Evolutionary conservation across 2,797 vertebrate genomes (phyloP).

Genomic region (Crocidura indochinensis): DNA sequence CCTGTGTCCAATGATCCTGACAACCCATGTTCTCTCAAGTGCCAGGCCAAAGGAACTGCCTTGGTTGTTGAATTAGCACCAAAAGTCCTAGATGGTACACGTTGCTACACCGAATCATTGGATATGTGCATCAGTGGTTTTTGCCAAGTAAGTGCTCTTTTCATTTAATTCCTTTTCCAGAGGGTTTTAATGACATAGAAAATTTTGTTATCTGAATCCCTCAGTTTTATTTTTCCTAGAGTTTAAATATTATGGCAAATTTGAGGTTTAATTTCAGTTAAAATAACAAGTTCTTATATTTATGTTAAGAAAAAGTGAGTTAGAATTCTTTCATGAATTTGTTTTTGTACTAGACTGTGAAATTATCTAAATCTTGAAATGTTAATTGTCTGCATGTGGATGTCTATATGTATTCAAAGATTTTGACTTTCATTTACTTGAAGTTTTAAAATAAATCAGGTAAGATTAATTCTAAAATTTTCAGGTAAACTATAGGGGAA

Average conservation of each 20-base stretch:
- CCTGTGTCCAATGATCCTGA: constrained; percentile 96
- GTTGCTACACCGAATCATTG: constrained; percentile 97
- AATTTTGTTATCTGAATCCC: neutral
- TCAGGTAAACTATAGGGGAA: neutral
- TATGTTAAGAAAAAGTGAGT: neutral
- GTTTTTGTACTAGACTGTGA: constrained; percentile 34
- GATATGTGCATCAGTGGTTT: constrained; percentile 99
- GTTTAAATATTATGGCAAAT: neutral
- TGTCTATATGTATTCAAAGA: neutral
- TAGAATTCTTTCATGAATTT: neutral
- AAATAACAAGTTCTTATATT: constrained; percentile 9
- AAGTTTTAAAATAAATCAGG: neutral
- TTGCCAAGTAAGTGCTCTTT: constrained; percentile 94
- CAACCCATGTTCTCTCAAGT: constrained; percentile 97
- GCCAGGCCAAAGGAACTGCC: constrained; percentile 93
- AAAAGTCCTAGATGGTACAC: constrained; percentile 97
- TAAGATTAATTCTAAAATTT: neutral
- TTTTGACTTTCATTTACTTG: constrained; percentile 13
- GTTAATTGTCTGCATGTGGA: neutral
- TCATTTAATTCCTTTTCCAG: constrained; percentile 13
- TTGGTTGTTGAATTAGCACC: constrained; percentile 96
- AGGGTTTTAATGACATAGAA: neutral
- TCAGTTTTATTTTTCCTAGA: neutral
- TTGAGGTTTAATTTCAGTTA: neutral
- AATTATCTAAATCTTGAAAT: neutral